Evolutionary conservation across 2,888 invertebrate species (phyloP).

Genomic region (Orthosia incerta): DNA sequence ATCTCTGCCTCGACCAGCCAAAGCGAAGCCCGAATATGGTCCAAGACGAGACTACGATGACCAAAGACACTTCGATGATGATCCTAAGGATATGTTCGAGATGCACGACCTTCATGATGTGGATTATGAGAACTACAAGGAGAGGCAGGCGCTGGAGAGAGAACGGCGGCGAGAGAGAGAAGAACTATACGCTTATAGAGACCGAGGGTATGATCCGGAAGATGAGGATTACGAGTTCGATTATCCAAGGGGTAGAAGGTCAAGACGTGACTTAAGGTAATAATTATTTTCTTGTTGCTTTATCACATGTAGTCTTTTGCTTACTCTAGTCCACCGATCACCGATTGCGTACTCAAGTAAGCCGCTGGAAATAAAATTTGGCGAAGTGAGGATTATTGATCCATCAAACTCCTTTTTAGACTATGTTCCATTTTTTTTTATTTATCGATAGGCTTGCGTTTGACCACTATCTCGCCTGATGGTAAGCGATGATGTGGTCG

Average conservation of each 20-base stretch:
- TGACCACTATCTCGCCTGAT: too few species aligned
- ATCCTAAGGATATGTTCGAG: conserved; percentile 83
- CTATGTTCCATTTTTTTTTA: too few species aligned
- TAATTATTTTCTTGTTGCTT: background rate
- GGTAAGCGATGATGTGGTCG: too few species aligned
- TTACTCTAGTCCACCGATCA: background rate
- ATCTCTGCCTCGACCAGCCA: conserved; percentile 83
- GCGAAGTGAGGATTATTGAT: too few species aligned
- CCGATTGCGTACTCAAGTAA: too few species aligned
- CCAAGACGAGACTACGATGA: conserved; percentile 80
- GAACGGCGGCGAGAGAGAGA: conserved; percentile 75
- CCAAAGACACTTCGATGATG: conserved; percentile 78
- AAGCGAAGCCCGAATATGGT: conserved; percentile 80
- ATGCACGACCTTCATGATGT: conserved; percentile 87
- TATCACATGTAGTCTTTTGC: background rate
- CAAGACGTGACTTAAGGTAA: conserved; percentile 75
- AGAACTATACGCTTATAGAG: conserved; percentile 75
- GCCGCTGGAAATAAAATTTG: too few species aligned
- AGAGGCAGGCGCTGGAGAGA: conserved; percentile 83
- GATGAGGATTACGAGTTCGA: conserved; percentile 87
- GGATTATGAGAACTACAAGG: conserved; percentile 88
- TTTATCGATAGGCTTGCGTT: too few species aligned
- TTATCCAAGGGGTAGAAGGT: conserved; percentile 74
- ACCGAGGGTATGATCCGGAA: conserved; percentile 85
- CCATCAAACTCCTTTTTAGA: too few species aligned